Conservation (phyloP, 2,113 vertebrate species). For the Oophaga pumilio region DNA sequence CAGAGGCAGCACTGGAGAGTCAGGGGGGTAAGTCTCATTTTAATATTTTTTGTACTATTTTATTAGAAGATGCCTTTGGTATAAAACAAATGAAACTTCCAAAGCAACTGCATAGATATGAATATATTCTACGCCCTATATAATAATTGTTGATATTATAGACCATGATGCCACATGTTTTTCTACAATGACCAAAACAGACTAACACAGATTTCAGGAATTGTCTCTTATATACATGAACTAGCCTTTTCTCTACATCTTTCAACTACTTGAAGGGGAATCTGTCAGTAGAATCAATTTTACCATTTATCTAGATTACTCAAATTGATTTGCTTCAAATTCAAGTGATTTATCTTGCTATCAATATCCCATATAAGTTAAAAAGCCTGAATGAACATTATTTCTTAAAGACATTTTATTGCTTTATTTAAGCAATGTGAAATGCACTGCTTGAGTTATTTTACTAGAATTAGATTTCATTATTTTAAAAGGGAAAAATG, state of each 20-base stretch:
- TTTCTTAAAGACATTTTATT: not conserved
- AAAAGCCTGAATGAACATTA: not conserved
- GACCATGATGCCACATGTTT: not conserved
- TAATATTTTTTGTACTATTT: too few species aligned
- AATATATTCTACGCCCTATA: not conserved
- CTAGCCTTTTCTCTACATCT: not conserved
- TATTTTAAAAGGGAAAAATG: not conserved
- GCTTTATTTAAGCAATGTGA: not conserved
- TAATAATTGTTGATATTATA: not conserved
- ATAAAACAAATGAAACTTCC: too few species aligned
- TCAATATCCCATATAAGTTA: not conserved
- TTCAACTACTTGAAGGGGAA: not conserved
- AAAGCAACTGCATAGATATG: too few species aligned
- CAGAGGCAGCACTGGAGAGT: too few species aligned
- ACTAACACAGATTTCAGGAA: not conserved
- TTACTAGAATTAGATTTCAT: not conserved
- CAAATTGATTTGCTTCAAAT: not conserved
- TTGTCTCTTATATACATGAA: not conserved
- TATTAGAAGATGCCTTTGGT: too few species aligned
- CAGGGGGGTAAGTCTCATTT: too few species aligned
- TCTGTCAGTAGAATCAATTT: not conserved
- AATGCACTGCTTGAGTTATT: not conserved
- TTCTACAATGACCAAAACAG: not conserved
- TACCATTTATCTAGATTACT: not conserved
- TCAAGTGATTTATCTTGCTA: not conserved